phyloP scores from a whole-genome alignment of 2,113 vertebrate genomes.

The Lipophrys pholis region DNA sequence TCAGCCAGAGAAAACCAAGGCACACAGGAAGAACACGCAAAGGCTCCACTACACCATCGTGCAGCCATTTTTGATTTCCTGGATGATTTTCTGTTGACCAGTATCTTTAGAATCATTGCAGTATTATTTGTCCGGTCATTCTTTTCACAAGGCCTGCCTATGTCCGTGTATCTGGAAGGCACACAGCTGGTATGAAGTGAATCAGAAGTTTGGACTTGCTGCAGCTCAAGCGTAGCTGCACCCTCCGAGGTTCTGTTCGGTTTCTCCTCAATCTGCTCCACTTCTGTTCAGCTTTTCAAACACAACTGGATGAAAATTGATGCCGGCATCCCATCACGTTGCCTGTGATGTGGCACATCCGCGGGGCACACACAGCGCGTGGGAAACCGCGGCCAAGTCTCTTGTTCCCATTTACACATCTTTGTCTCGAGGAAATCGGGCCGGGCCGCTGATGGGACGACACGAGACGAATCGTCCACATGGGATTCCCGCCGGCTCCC shows the following conservation, averaged over 20 bases:
- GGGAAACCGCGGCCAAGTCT: conserved; percentile 24
- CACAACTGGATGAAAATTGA: neutral
- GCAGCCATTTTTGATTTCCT: too few relatives aligned
- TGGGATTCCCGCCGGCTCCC: conserved; percentile 31
- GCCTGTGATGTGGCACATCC: conserved; percentile 57
- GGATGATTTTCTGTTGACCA: too few relatives aligned
- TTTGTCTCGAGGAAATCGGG: conserved; percentile 45
- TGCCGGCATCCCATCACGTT: conserved; percentile 42
- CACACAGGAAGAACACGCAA: too few relatives aligned
- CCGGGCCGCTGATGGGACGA: conserved; percentile 48
- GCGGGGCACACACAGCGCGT: conserved; percentile 27
- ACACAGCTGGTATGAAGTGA: too few relatives aligned
- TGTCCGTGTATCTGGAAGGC: too few relatives aligned
- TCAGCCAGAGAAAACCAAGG: too few relatives aligned
- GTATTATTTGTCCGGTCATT: too few relatives aligned
- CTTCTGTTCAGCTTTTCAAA: conserved; percentile 1
- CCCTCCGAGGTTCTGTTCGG: neutral
- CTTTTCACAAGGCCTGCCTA: too few relatives aligned
- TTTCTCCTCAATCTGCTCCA: neutral
- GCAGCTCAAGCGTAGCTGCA: neutral
- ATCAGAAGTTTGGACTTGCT: too few relatives aligned
- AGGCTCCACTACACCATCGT: too few relatives aligned
- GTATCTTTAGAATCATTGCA: too few relatives aligned
- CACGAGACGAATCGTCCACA: conserved; percentile 25
- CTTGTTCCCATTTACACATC: conserved; percentile 40